Evolutionary conservation across 1,140 invertebrate species (phyloP).

Genomic region (Cataglyphis hispanica): DNA sequence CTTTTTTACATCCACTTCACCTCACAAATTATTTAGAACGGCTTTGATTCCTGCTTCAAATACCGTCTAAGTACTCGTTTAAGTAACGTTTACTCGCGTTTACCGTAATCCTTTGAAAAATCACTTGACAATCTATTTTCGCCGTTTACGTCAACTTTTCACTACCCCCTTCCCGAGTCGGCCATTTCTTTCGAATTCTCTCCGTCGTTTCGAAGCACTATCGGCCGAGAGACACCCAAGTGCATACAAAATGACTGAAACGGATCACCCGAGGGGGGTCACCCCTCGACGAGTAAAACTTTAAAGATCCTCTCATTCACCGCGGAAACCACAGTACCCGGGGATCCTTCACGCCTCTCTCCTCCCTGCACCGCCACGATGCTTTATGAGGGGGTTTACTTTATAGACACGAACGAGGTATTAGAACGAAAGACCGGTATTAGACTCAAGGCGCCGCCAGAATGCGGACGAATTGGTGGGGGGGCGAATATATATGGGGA

Average conservation of each 20-base stretch:
- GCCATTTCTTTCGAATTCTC: conserved; percentile 25
- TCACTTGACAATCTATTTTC: conserved; percentile 2
- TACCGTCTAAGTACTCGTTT: conserved; percentile 6
- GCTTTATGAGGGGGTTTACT: conserved; percentile 61
- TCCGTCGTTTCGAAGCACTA: conserved; percentile 4
- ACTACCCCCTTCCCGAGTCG: not conserved
- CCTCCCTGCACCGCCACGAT: conserved; percentile 41
- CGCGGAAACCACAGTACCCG: conserved; percentile 45
- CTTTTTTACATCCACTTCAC: not conserved
- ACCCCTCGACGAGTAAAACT: conserved; percentile 45
- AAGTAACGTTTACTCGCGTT: not conserved
- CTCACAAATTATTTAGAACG: too few species aligned
- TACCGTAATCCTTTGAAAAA: not conserved
- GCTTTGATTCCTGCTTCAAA: not conserved
- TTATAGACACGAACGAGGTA: conserved; percentile 63
- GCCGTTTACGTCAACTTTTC: conserved; percentile 20
- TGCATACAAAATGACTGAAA: conserved; percentile 57
- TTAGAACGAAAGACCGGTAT: conserved; percentile 59
- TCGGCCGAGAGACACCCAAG: conserved; percentile 7
- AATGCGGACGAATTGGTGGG: conserved; percentile 35
- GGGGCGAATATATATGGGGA: conserved; percentile 21
- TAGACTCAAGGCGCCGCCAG: conserved; percentile 54
- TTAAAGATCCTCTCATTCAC: conserved; percentile 57
- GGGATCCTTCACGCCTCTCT: conserved; percentile 41
- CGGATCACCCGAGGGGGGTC: conserved; percentile 38